phyloP scores from a whole-genome alignment of 2,113 vertebrate genomes.

The Nesoenas mayeri region DNA sequence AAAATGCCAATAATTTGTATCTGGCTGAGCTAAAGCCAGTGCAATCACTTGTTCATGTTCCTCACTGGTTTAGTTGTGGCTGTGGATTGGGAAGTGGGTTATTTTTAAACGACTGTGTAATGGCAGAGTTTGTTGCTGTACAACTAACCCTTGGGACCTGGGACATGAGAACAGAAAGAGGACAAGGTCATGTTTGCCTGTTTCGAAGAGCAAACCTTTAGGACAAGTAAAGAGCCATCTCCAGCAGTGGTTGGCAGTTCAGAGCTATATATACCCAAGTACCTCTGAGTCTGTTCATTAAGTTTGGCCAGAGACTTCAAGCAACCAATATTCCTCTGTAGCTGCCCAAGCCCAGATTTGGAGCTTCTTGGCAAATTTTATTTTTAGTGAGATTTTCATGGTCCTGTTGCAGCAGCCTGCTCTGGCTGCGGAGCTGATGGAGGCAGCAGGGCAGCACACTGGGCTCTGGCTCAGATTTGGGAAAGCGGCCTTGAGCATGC shows the following conservation, averaged over 20 bases:
- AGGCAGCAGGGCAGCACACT: fast-evolving
- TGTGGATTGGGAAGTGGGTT: background rate
- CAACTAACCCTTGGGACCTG: background rate
- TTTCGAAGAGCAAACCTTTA: background rate
- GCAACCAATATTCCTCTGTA: background rate
- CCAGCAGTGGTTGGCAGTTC: fast-evolving
- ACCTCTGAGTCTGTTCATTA: background rate
- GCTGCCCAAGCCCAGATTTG: background rate
- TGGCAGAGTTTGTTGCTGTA: background rate
- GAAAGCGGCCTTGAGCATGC: background rate
- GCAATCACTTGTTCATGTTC: background rate
- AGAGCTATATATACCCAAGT: fast-evolving
- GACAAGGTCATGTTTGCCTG: background rate
- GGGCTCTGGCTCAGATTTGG: background rate
- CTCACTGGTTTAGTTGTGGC: background rate
- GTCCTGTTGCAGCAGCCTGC: background rate
- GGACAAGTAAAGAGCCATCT: background rate
- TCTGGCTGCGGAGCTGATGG: background rate
- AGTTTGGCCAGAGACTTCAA: background rate
- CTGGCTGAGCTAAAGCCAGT: background rate
- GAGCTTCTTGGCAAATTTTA: background rate
- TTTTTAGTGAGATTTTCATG: background rate
- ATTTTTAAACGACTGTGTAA: background rate
- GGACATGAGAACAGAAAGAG: background rate
- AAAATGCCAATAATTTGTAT: background rate